Evolutionary conservation across 2,888 invertebrate species (phyloP), one percentile per base, ranked within the genome.

Genomic region (Odontocolon sp.): DNA sequence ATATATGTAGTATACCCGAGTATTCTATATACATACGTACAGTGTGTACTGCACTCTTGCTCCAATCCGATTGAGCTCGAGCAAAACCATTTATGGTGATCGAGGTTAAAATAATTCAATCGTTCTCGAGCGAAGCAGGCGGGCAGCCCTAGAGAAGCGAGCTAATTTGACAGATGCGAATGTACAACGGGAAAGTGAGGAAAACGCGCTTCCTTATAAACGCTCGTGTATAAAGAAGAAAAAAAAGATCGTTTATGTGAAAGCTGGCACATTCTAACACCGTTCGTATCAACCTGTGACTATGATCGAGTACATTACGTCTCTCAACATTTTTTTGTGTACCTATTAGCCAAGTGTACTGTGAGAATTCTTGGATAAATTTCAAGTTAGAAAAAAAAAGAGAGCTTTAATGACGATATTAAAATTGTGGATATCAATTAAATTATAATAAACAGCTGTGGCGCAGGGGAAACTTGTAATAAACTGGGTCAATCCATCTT

Each of bases 91-190:
- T 68, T 72, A 64, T 57, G 77, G 77, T 47, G 63, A 77, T 69
- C 36, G 77, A 45, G 77, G 77, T 69, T 72, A 77, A 77, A 72
- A 77, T 77, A 77, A 77, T 77, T 77, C 77, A 72, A 69, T 77
- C 64, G 68, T 50, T 57, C 26, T 18, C 68, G 52, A 54, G 56
- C 16, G 18, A 47, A 18, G 11, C 33, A 2, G 28, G 8, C 26
- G 23, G 36, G 2, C 9, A 2, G 8, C 14, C 21, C 23, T 23
- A 63, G 21, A 23, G 40, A 23, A 26, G 18, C 68, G 68, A 72
- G 68, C 77, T 77, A 77, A 77, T 77, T 77, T 77, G 77, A 77
- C 77, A 77, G 68, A 77, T 68, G 77, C 77, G 72, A 72, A 72
- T 59, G 50, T 36, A 47, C 42, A 38, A 47, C 68, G 77, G 72